Base-by-base conservation (phyloP, 2,888 invertebrate genomes). In the Dolichomitus sp. region DNA sequence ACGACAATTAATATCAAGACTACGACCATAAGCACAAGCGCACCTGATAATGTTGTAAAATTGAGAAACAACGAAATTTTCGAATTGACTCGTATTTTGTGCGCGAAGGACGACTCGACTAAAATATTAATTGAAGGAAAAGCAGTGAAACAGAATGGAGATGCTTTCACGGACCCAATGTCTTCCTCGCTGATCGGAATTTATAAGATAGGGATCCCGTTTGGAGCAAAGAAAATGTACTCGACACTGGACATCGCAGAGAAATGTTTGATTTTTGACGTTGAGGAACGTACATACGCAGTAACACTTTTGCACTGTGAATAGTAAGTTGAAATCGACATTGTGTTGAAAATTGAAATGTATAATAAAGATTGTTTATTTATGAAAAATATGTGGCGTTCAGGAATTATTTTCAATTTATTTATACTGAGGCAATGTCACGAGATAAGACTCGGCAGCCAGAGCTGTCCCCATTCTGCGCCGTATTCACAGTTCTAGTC, bases 41-140 rank as follows among this genome's bases (percentile, higher is more conserved):
- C 72, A 79, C 79, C 79, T 4, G 79, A 79, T 63, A 73, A 79
- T 79, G 33, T 79, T 19, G 79, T 79, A n/a, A 73, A 65, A 57
- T 72, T 79, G 57, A 65, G 45, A 45, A 73, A 73, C 61, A 50
- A 42, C 37, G 66, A 80, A 9, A 80, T 80, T 40, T 52, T 68
- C 6, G 23, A 61, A 61, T 7, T 80, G 3, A 50, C 57, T 45
- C 73, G 68, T 61, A 80, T 73, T 59, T 74, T 73, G 6, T 19
- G 19, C 12, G 37, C 50, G 0, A 23, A 72, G 5, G 27, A 50
- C 14, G 37, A 57, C 30, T 27, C 57, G 9, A 57, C 27, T 17
- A 17, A 68, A 59, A 66, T 80, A 50, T 45, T 66, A 27, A 37
- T 80, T 14, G 48, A 50, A 73, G 73, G 80, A 52, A 19, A 63